Percentiles rank a stretch among this genome's conserved stretches.
Evolutionary conservation across 2,113 vertebrate species (phyloP).

Genomic region (Egretta garzetta): DNA sequence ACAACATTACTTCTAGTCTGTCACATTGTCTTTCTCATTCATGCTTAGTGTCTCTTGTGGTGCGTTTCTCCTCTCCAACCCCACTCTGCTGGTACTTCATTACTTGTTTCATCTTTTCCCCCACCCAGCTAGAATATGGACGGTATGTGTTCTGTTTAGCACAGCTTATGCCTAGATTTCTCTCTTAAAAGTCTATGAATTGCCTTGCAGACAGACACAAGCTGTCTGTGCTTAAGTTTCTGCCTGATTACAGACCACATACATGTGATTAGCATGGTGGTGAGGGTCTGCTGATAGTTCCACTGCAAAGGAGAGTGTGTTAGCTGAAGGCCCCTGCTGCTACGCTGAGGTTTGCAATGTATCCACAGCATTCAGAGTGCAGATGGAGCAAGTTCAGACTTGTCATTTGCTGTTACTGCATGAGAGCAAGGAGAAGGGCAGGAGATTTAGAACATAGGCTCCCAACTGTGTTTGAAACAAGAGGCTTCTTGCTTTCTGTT

Average conservation of each 20-base stretch:
- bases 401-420: background rate
- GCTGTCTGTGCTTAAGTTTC: background rate
- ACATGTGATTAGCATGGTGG: fast-evolving
- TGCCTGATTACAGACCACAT: background rate
- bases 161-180: background rate
- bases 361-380: background rate
- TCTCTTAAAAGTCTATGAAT: background rate
- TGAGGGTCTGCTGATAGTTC: background rate
- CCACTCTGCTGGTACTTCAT: background rate
- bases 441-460: background rate
- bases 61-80: background rate
- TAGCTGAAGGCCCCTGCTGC: background rate
- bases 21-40: background rate
- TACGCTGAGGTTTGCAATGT: background rate
- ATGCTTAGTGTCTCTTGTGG: background rate
- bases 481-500: background rate
- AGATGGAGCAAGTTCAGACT: background rate
- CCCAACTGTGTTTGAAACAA: background rate
- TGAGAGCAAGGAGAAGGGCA: background rate
- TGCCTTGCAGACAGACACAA: background rate
- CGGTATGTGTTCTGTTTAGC: background rate
- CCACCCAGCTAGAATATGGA: background rate
- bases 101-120: background rate
- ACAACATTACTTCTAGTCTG: background rate
- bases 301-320: background rate